Evolutionary conservation across 1,140 invertebrate genomes (phyloP).

Genomic region (Scaptomyza montana): DNA sequence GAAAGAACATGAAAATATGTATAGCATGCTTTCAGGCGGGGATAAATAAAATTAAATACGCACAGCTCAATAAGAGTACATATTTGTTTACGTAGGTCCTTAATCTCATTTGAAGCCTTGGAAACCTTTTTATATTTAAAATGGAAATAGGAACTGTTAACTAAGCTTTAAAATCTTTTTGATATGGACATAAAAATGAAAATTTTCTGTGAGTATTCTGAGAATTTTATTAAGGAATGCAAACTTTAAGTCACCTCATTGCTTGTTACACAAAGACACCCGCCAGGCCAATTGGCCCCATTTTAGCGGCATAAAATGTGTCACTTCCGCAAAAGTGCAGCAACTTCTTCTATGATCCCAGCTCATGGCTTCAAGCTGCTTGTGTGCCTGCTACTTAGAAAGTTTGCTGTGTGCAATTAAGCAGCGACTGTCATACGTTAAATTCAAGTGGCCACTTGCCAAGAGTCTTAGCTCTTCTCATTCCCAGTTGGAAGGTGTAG

Average conservation of each 20-base stretch:
- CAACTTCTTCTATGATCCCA: background rate
- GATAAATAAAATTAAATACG: background rate
- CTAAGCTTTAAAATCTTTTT: background rate
- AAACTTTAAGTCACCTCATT: background rate
- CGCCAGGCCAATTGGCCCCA: constrained; percentile 44
- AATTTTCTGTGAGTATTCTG: background rate
- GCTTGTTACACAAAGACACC: constrained; percentile 13
- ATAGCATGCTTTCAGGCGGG: constrained; percentile 13
- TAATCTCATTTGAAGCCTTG: too few species aligned
- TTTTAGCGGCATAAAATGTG: constrained; percentile 65
- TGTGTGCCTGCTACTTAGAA: background rate
- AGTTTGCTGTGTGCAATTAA: constrained; percentile 63
- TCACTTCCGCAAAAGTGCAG: constrained; percentile 58
- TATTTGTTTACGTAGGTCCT: too few species aligned
- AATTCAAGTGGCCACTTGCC: constrained; percentile 68
- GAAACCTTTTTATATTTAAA: too few species aligned
- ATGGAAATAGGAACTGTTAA: too few species aligned
- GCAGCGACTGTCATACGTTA: constrained; percentile 75
- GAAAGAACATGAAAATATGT: background rate
- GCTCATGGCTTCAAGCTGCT: constrained; percentile 1
- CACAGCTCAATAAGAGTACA: too few species aligned
- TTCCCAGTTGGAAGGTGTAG: background rate
- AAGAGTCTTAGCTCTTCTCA: constrained; percentile 28
- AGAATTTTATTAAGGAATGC: background rate
- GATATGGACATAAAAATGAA: too few species aligned